Conservation (phyloP, 2,888 invertebrate genomes). For the Thereva unica region DNA sequence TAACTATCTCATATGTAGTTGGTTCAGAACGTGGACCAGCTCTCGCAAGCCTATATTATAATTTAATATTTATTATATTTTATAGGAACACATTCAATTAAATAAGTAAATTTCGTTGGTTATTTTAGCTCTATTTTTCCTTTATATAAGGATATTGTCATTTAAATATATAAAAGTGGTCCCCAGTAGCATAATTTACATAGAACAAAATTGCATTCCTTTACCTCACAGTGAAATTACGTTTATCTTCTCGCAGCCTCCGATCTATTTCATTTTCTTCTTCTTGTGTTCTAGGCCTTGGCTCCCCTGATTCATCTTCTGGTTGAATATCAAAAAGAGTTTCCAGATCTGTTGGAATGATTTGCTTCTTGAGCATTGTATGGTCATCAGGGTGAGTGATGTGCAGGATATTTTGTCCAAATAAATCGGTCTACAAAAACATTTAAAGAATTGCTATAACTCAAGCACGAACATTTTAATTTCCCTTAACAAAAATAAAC, state of each 20-base stretch:
- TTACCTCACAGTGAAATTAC: constrained; percentile 63
- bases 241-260: constrained; percentile 59
- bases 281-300: constrained; percentile 58
- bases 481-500: constrained; percentile 3
- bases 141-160: no score
- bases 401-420: constrained; percentile 79
- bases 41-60: constrained; percentile 60
- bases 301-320: constrained; percentile 63
- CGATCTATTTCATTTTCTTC: constrained; percentile 55
- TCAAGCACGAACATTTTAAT: constrained; percentile 1
- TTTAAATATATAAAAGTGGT: no score
- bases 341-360: constrained; percentile 62
- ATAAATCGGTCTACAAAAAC: constrained; percentile 73
- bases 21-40: constrained; percentile 74
- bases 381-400: constrained; percentile 82
- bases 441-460: constrained; percentile 28
- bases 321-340: constrained; percentile 55
- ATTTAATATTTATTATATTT: not conserved
- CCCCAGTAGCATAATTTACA: not conserved
- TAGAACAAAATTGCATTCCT: not conserved
- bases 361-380: constrained; percentile 68
- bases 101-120: not conserved
- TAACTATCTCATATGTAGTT: constrained; percentile 71
- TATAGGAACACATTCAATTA: not conserved
- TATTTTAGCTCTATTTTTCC: not conserved